Percentiles rank a stretch among this genome's conserved stretches.
Evolutionary conservation across 2,888 invertebrate species (phyloP).

Genomic region (Perizoma affinitatum): DNA sequence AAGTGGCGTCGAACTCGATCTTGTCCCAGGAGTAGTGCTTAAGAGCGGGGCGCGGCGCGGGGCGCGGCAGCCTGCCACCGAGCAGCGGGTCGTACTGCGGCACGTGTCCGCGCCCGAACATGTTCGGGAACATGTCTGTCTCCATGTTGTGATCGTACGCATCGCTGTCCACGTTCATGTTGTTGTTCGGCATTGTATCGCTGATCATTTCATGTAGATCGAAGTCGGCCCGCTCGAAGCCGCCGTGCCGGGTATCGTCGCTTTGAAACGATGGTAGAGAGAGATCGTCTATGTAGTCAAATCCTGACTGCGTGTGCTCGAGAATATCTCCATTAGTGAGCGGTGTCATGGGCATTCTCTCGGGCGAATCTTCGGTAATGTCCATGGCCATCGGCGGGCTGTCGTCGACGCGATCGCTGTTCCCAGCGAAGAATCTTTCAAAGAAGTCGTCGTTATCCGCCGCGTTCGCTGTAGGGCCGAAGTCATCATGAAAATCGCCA

Average conservation of each 20-base stretch:
- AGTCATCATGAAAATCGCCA: constrained; percentile 66
- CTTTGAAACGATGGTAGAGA: constrained; percentile 73
- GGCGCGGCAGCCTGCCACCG: constrained; percentile 85
- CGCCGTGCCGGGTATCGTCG: constrained; percentile 64
- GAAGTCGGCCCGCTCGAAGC: constrained; percentile 67
- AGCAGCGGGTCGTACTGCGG: constrained; percentile 89
- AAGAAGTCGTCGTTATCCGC: constrained; percentile 72
- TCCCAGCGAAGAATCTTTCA: constrained; percentile 65
- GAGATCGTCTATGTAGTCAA: constrained; percentile 76
- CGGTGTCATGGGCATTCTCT: constrained; percentile 69
- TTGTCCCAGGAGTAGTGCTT: constrained; percentile 90
- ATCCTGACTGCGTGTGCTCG: constrained; percentile 67
- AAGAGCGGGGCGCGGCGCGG: constrained; percentile 85
- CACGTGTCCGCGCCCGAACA: constrained; percentile 76
- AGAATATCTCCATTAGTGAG: constrained; percentile 71
- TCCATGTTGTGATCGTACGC: constrained; percentile 73
- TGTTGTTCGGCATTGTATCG: constrained; percentile 82
- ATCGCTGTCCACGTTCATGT: constrained; percentile 80
- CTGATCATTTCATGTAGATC: constrained; percentile 86
- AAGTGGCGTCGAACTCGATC: constrained; percentile 88
- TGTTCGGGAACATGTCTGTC: constrained; percentile 72
- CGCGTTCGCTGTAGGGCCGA: constrained; percentile 62
- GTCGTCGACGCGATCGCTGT: constrained; percentile 55
- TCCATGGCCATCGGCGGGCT: constrained; percentile 67
- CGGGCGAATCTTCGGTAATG: constrained; percentile 64